These are phyloP conservation scores for Himalopsyche tibetana DNA, from an alignment of 2,888 invertebrate species.

Conservation along the genomic window DNA sequence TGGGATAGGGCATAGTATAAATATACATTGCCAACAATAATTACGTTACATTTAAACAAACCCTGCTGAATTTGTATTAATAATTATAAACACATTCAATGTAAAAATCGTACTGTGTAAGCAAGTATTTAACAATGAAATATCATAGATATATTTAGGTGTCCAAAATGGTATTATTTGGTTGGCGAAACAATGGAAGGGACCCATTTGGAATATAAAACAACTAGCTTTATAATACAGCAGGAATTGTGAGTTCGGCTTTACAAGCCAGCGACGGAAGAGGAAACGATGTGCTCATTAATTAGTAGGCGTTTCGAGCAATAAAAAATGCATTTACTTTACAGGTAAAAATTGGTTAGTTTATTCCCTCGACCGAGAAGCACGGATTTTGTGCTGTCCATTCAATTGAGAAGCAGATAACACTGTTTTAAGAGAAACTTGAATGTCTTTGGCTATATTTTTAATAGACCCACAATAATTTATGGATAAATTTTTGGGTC, in stretches of 20 bases:
- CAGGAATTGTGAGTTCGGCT: slow-evolving; percentile 24
- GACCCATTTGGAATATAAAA: slow-evolving; percentile 33
- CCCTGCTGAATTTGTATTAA: too few species aligned
- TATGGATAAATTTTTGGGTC: too few species aligned
- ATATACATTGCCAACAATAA: too few species aligned
- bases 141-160: neutral
- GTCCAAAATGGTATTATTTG: neutral
- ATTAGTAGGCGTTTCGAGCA: slow-evolving; percentile 56
- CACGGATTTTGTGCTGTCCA: slow-evolving; percentile 30
- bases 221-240: neutral
- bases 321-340: slow-evolving; percentile 42
- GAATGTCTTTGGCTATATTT: neutral
- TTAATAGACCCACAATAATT: too few species aligned
- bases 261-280: slow-evolving; percentile 48
- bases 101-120: too few species aligned
- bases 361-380: slow-evolving; percentile 31
- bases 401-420: slow-evolving; percentile 38
- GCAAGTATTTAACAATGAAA: too few species aligned
- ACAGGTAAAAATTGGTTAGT: slow-evolving; percentile 42
- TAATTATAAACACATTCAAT: too few species aligned
- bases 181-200: slow-evolving; percentile 27
- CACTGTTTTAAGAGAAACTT: neutral
- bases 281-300: slow-evolving; percentile 59
- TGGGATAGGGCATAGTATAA: too few species aligned
- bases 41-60: too few species aligned